Conservation (phyloP, 2,797 vertebrate species). For the Cirrhinus molitorella region DNA sequence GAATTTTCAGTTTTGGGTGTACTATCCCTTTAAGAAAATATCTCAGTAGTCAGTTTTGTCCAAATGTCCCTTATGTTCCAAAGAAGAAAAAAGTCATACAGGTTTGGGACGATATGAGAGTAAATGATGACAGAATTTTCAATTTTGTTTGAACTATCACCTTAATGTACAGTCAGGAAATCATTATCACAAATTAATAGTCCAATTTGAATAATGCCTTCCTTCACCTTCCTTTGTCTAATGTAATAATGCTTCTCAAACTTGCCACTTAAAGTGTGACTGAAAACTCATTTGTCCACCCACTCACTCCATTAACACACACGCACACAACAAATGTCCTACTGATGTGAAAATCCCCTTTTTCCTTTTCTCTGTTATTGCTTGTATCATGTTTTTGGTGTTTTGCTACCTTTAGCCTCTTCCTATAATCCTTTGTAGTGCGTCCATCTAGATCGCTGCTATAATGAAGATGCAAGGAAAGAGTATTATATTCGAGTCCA, state of each 20-base stretch:
- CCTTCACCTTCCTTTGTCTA: slow-evolving; percentile 1
- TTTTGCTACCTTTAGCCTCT: slow-evolving; percentile 38
- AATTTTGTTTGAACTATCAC: neutral
- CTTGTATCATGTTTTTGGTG: slow-evolving; percentile 10
- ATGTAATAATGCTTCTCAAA: slow-evolving; percentile 19
- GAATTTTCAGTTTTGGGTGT: too few relatives aligned
- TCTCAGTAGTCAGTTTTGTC: too few relatives aligned
- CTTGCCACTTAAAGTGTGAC: slow-evolving; percentile 20
- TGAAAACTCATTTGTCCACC: slow-evolving; percentile 48
- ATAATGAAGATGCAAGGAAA: slow-evolving; percentile 2
- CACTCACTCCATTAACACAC: slow-evolving; percentile 51
- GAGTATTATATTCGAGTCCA: slow-evolving; percentile 52
- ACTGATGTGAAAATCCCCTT: slow-evolving; percentile 24
- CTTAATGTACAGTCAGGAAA: neutral
- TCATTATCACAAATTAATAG: slow-evolving; percentile 1
- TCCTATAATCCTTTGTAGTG: slow-evolving; percentile 32
- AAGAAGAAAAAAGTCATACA: neutral
- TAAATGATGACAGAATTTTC: neutral
- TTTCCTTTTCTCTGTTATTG: slow-evolving; percentile 46
- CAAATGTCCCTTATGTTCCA: neutral
- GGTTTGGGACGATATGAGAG: neutral
- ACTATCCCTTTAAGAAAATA: too few relatives aligned
- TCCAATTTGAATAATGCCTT: neutral
- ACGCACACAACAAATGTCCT: slow-evolving; percentile 18
- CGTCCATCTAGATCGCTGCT: neutral